These are phyloP conservation scores for Phyllostomus hastatus DNA, from an alignment of 2,113 vertebrate species.

Conservation along the genomic window DNA sequence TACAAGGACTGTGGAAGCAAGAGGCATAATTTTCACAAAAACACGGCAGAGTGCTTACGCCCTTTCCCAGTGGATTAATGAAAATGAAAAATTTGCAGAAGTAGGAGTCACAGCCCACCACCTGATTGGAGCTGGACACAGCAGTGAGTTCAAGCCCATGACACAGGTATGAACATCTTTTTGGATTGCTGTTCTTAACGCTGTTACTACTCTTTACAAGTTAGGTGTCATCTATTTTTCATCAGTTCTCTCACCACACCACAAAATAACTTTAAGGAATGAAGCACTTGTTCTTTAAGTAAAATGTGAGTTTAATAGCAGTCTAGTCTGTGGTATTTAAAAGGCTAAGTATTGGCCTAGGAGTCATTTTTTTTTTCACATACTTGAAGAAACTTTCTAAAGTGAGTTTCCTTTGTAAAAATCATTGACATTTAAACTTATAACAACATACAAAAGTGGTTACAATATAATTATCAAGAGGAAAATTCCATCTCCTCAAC, in stretches of 20 bases:
- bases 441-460: not conserved
- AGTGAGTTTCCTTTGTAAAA: slow-evolving; percentile 37
- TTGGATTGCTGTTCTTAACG: not conserved
- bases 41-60: slow-evolving; percentile 91
- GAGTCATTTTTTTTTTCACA: not conserved
- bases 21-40: slow-evolving; percentile 97
- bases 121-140: slow-evolving; percentile 92
- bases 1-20: slow-evolving; percentile 80
- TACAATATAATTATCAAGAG: not conserved
- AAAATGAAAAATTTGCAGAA: slow-evolving; percentile 92
- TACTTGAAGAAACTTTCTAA: not conserved
- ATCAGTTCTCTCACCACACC: not conserved
- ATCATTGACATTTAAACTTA: not conserved
- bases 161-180: slow-evolving; percentile 84
- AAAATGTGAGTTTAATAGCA: not conserved
- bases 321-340: not conserved
- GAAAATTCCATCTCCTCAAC: not conserved
- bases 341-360: not conserved
- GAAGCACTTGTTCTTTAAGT: not conserved
- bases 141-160: slow-evolving; percentile 94
- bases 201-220: not conserved
- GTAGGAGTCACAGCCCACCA: slow-evolving; percentile 87
- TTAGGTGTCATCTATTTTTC: not conserved
- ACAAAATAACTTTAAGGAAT: not conserved
- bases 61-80: slow-evolving; percentile 91